phyloP scores from a whole-genome alignment of 2,888 invertebrate species.

The Agriotes lineatus region DNA sequence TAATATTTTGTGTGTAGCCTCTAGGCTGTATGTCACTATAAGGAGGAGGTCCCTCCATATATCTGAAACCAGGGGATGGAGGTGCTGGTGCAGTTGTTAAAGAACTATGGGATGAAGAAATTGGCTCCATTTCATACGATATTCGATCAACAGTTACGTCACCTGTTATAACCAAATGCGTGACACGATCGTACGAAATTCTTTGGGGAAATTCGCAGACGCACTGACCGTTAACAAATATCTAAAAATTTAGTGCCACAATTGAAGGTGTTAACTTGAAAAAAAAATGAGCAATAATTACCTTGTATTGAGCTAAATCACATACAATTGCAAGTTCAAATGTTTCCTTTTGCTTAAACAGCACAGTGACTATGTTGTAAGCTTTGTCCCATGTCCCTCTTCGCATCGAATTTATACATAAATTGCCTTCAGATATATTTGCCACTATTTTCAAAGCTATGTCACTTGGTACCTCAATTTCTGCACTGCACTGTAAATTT shows the following conservation, averaged over 20 bases:
- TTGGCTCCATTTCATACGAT: background rate
- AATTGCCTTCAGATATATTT: constrained; percentile 65
- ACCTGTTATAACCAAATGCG: constrained; percentile 77
- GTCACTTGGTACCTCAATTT: constrained; percentile 76
- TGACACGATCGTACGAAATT: constrained; percentile 72
- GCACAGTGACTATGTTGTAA: constrained; percentile 66
- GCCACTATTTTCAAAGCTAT: constrained; percentile 77
- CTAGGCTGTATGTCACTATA: constrained; percentile 10
- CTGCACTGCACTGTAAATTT: constrained; percentile 78
- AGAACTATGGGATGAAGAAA: background rate
- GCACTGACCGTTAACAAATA: constrained; percentile 74
- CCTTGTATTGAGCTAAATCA: constrained; percentile 67
- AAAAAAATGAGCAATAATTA: background rate
- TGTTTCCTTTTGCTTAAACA: constrained; percentile 70
- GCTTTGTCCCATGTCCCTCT: constrained; percentile 69
- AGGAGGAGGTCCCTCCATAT: constrained; percentile 8
- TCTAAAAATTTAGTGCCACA: background rate
- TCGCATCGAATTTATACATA: constrained; percentile 68
- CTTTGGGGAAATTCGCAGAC: constrained; percentile 80
- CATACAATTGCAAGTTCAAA: constrained; percentile 77
- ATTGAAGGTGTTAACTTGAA: background rate
- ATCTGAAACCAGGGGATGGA: background rate
- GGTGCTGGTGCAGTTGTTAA: background rate
- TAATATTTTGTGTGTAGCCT: background rate
- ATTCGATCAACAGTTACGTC: constrained; percentile 64